Evolutionary conservation across 2,797 vertebrate genomes (phyloP).

Genomic region (Coendou prehensilis): DNA sequence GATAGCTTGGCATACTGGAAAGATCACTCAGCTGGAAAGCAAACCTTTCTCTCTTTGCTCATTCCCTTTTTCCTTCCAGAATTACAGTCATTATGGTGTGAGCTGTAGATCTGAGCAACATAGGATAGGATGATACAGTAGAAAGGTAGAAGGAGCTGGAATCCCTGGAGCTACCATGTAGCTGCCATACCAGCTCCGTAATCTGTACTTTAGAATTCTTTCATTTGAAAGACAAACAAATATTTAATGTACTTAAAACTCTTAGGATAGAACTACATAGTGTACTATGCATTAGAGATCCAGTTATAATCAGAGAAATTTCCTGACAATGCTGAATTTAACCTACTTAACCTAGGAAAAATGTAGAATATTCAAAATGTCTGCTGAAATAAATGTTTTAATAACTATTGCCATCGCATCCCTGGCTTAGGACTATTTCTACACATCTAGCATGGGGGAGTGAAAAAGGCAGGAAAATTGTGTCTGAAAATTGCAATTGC

Average conservation of each 20-base stretch:
- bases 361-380: not conserved
- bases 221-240: slow-evolving; percentile 4
- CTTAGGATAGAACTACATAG: not conserved
- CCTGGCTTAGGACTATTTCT: not conserved
- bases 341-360: not conserved
- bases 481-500: not conserved
- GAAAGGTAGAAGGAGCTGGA: not conserved
- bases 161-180: not conserved
- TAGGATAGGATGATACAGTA: not conserved
- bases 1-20: not conserved
- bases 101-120: not conserved
- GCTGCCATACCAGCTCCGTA: not conserved
- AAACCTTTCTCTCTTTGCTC: not conserved
- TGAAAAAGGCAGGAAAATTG: not conserved
- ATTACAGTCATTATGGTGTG: not conserved
- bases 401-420: not conserved
- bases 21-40: not conserved
- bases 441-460: not conserved
- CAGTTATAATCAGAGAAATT: not conserved
- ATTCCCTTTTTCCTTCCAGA: not conserved
- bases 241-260: not conserved
- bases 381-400: not conserved
- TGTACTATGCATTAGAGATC: not conserved
- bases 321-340: not conserved
- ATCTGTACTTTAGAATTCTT: not conserved